Base-by-base conservation (phyloP, 2,113 vertebrate genomes). In the Macaca nemestrina region DNA sequence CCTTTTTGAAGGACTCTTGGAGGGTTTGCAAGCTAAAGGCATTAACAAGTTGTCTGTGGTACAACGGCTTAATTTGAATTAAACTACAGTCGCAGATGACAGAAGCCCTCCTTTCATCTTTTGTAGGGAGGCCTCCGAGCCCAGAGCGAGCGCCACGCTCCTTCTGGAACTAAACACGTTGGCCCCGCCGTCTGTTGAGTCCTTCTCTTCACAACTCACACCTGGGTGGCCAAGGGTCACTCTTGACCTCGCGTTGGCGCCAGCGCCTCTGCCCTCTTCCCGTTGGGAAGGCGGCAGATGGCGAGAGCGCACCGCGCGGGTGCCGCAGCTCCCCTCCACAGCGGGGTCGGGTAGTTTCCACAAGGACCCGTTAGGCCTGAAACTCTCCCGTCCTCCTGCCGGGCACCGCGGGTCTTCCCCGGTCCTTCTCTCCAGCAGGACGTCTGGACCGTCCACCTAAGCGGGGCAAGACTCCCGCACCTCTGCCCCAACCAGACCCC, bases 31-130 rank as follows among this genome's bases (percentile, higher is more conserved):
- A 92, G 67, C 38, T 91, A 93, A 93, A 76, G 75, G 40, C 76
- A 64, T 55, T 97, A 92, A 95, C 92, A 70, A 83, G 86, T 91
- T 94, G 92, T 76, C 86, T 45, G 55, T 89, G 27, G 0, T 70
- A 67, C 68, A 76, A 93, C 23, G 30, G 87, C 81, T 89, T 96
- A 83, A 97, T 95, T 95, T 97, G 92, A 97, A 95, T 98, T 96
- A 96, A 97, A 90, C 84, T 43, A 72, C 38, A 87, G 96, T 92
- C 55, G 57, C 84, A 70, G 88, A 88, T 79, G 96, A 95, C 93
- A 97, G 96, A 92, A 96, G 95, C 52, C 68, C 81, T 80, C 86
- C 90, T 96, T 97, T 97, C 96, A 95, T 97, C 97, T 96, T 92
- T 97, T 96, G 90, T 92, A 75, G 81, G 67, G 93, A 97, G 92